Conservation (phyloP, 2,797 vertebrate genomes). For the Fringilla coelebs region DNA sequence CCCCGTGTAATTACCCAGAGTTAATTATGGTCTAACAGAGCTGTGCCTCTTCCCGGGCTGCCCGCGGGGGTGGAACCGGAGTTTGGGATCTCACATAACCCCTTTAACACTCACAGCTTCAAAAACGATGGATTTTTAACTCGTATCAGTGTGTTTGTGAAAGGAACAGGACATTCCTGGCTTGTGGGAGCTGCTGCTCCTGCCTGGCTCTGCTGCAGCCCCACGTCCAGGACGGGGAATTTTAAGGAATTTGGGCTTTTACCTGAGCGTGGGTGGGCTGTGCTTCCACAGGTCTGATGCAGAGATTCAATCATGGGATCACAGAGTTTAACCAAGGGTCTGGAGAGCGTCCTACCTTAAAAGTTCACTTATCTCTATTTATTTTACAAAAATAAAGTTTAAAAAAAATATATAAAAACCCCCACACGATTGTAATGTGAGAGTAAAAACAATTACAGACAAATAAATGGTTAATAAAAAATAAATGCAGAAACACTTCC, state of each 20-base stretch:
- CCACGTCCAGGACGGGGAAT: not conserved
- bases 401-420: slow-evolving; percentile 19
- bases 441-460: slow-evolving; percentile 40
- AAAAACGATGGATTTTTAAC: not conserved
- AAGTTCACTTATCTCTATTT: slow-evolving; percentile 73
- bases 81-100: not conserved
- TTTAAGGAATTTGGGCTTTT: not conserved
- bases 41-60: not conserved
- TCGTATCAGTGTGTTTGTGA: not conserved
- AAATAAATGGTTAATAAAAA: slow-evolving; percentile 74
- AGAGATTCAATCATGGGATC: slow-evolving; percentile 76
- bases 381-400: slow-evolving; percentile 68
- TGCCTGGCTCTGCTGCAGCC: not conserved
- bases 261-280: not conserved
- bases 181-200: not conserved
- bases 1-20: not conserved
- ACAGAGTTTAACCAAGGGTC: slow-evolving; percentile 64
- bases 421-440: slow-evolving; percentile 55
- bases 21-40: slow-evolving; percentile 30
- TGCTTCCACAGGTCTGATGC: slow-evolving; percentile 12
- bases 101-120: not conserved
- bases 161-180: slow-evolving; percentile 5
- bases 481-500: not conserved
- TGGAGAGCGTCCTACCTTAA: slow-evolving; percentile 48
- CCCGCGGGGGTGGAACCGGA: not conserved